Base-by-base conservation (phyloP, 2,888 invertebrate species). In the Lepidocyrtoides sp. region DNA sequence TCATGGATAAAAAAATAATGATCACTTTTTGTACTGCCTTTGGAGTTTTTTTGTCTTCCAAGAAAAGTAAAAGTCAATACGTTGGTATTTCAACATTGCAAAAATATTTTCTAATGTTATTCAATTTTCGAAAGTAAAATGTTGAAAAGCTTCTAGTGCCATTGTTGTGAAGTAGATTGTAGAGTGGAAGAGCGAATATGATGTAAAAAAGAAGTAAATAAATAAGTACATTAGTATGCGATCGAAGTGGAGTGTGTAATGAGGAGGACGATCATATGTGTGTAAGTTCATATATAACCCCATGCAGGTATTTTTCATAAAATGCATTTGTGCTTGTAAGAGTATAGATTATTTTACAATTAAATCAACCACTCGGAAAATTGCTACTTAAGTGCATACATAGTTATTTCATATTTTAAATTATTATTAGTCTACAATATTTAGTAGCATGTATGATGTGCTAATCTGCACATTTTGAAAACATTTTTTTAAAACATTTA, bases 351-450 rank as follows among this genome's bases (percentile, higher is more conserved):
- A 36, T 63, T 82, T 23, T 51, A 29, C 29, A 48, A 77, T 87
- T 79, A 79, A 87, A 63, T 29, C 87, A 79, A 36, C 79, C 51
- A 79, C 69, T 77, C 87, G 66, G 87, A 87, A 87, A 87, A 87
- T 79, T 81, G 54, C 48, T 75, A 17, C 77, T 77, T 44, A 72
- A 41, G 32, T 32, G 17, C 41, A 41, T 12, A n/a, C 23, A 12
- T 36, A 29, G 12, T 12, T 44, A 72, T 66, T 5, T 29, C 69
- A 41, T 8, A 72, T 72, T 72, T 72, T 41, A 41, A 48, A 66
- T n/a, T 63, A 23, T 12, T 63, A 48, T 2, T 48, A 48, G 4
- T n/a, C n/a, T 5, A 7, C 48, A 14, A 32, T 14, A n/a, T 17
- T n/a, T n/a, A 32, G n/a, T 63, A 3, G 4, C 10, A 66, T 66